These are phyloP conservation scores for Myiozetetes cayanensis DNA, from an alignment of 2,113 vertebrate species.

Conservation along the genomic window DNA sequence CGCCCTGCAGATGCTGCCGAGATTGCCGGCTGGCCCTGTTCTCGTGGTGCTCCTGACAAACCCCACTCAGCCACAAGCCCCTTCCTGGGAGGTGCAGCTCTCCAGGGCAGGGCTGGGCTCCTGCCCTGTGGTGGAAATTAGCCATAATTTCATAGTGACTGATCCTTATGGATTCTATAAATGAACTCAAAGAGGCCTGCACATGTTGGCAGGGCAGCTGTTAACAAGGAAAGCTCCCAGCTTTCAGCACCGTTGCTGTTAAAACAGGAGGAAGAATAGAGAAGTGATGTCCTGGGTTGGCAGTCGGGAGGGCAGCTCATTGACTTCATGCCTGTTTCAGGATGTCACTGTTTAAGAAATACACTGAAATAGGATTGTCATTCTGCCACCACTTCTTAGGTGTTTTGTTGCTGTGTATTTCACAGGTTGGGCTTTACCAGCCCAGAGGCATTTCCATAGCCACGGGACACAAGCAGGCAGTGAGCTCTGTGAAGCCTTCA, in stretches of 20 bases:
- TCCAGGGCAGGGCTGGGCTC: rapidly evolving
- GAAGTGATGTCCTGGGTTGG: neutral
- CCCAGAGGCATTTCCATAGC: rapidly evolving
- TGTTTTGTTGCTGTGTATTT: neutral
- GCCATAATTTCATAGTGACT: neutral
- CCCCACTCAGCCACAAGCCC: neutral
- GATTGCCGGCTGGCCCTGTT: neutral
- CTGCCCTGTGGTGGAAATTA: neutral
- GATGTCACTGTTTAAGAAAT: neutral
- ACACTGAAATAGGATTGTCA: neutral
- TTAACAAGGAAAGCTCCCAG: neutral
- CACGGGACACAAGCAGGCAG: rapidly evolving
- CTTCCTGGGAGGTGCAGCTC: neutral
- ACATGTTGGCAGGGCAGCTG: neutral
- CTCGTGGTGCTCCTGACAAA: neutral
- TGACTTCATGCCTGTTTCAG: neutral
- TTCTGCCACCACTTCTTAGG: neutral
- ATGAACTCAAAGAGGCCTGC: neutral
- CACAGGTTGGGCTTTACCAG: neutral
- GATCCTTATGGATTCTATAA: neutral
- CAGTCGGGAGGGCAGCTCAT: neutral
- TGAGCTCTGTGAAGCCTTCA: neutral
- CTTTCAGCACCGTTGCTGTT: neutral
- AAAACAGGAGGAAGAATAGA: neutral
- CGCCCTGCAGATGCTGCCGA: neutral